These are phyloP conservation scores for Nymphalis c-album DNA, from an alignment of 2,888 invertebrate genomes.

Conservation along the genomic window DNA sequence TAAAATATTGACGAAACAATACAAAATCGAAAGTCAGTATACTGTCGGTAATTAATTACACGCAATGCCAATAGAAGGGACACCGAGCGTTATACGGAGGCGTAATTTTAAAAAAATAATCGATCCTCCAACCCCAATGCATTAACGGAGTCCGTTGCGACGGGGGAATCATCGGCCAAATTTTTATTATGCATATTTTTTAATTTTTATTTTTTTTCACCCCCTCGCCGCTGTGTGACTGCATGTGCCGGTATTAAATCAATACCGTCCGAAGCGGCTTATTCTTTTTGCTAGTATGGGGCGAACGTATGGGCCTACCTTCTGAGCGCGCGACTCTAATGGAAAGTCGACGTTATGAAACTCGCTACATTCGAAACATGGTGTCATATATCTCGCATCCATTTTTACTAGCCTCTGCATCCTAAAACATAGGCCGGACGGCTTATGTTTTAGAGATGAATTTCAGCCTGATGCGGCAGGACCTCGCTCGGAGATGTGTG, in stretches of 20 bases:
- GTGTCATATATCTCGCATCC: conserved; percentile 39
- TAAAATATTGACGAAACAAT: conserved; percentile 26
- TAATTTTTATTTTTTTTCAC: conserved; percentile 74
- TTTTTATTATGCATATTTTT: conserved; percentile 71
- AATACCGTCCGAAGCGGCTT: conserved; percentile 57
- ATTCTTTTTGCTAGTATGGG: conserved; percentile 56
- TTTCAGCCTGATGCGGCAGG: conserved; percentile 12
- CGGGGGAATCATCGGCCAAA: conserved; percentile 71
- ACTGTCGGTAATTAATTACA: conserved; percentile 39
- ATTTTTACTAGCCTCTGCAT: conserved; percentile 33
- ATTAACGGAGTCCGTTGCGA: conserved; percentile 55
- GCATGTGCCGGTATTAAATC: conserved; percentile 64
- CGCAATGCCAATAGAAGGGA: conserved; percentile 39
- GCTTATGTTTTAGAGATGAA: conserved; percentile 28
- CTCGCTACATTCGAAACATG: conserved; percentile 39
- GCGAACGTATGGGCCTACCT: conserved; percentile 52
- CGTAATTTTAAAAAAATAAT: conserved; percentile 64
- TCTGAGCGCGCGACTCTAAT: conserved; percentile 51
- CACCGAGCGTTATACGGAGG: conserved; percentile 42
- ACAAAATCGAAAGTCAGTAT: conserved; percentile 35
- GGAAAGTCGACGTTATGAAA: conserved; percentile 49
- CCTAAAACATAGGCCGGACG: conserved; percentile 17
- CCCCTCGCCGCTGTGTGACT: conserved; percentile 53
- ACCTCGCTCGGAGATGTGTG: conserved; percentile 21
- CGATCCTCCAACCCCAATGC: conserved; percentile 60